Conservation (phyloP, 2,113 vertebrate genomes). For the Neodon shergylaensis region DNA sequence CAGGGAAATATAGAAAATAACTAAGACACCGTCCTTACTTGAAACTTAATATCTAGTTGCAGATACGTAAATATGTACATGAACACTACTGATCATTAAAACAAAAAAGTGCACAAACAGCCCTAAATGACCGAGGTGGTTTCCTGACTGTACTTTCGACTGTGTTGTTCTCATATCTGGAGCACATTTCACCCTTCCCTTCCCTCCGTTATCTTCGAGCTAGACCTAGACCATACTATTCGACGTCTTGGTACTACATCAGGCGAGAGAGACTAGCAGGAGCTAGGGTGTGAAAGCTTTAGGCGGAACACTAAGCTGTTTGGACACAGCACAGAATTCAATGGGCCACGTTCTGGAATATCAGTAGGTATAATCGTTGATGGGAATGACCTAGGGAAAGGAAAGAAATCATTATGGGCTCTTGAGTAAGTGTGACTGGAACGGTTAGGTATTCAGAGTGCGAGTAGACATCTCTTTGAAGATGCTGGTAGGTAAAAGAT, state of each 20-base stretch:
- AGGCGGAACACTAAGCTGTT: neutral
- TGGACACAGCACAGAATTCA: constrained; percentile 10
- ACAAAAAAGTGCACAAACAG: constrained; percentile 39
- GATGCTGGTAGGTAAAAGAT: constrained; percentile 9
- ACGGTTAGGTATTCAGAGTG: neutral
- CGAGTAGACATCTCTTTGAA: neutral
- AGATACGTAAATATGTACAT: neutral
- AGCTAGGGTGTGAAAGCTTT: neutral
- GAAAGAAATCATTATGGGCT: constrained; percentile 3
- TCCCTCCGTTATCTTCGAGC: neutral
- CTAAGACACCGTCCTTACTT: neutral
- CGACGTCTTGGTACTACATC: constrained; percentile 4
- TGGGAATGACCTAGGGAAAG: constrained; percentile 28
- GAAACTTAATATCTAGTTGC: neutral
- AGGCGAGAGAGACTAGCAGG: neutral
- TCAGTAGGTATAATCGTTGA: neutral
- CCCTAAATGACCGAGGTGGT: neutral
- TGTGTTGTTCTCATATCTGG: neutral
- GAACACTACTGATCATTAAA: neutral
- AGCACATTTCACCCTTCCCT: neutral
- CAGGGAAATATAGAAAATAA: constrained; percentile 3
- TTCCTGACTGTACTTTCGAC: constrained; percentile 16
- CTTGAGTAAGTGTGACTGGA: neutral
- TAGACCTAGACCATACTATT: neutral
- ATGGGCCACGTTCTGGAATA: neutral